These are phyloP conservation scores for Osmerus mordax DNA, from an alignment of 2,113 vertebrate genomes.

Conservation along the genomic window DNA sequence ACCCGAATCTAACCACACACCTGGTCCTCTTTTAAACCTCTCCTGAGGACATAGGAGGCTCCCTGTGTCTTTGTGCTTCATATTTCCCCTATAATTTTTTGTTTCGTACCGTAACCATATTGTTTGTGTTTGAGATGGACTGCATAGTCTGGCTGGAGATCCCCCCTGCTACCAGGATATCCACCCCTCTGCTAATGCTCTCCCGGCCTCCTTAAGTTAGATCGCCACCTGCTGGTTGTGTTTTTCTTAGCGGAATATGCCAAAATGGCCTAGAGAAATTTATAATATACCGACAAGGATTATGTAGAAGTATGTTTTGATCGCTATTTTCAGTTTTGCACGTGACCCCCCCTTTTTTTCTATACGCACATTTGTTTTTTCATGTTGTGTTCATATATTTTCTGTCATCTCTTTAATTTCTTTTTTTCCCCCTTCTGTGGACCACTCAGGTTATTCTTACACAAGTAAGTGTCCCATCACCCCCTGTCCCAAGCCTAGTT, in stretches of 20 bases:
- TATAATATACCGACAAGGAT: too few relatives aligned
- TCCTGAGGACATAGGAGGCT: background rate
- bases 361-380: slow-evolving; percentile 50
- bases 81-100: too few relatives aligned
- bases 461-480: slow-evolving; percentile 82
- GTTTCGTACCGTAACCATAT: too few relatives aligned
- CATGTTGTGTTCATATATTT: slow-evolving; percentile 63
- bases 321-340: slow-evolving; percentile 8
- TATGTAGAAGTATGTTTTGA: background rate
- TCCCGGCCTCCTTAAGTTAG: slow-evolving; percentile 31
- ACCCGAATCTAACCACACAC: background rate
- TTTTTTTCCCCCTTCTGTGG: slow-evolving; percentile 56
- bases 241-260: background rate
- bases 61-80: too few relatives aligned
- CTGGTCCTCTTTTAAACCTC: background rate
- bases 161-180: background rate
- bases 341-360: slow-evolving; percentile 15
- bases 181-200: background rate
- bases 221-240: slow-evolving; percentile 58
- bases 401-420: slow-evolving; percentile 59
- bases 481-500: too few relatives aligned
- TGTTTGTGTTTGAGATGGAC: too few relatives aligned
- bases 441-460: slow-evolving; percentile 76
- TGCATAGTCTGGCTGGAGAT: background rate
- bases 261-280: too few relatives aligned